These are phyloP conservation scores for Macrophya alboannulata DNA, from an alignment of 2,888 invertebrate species.

Conservation along the genomic window DNA sequence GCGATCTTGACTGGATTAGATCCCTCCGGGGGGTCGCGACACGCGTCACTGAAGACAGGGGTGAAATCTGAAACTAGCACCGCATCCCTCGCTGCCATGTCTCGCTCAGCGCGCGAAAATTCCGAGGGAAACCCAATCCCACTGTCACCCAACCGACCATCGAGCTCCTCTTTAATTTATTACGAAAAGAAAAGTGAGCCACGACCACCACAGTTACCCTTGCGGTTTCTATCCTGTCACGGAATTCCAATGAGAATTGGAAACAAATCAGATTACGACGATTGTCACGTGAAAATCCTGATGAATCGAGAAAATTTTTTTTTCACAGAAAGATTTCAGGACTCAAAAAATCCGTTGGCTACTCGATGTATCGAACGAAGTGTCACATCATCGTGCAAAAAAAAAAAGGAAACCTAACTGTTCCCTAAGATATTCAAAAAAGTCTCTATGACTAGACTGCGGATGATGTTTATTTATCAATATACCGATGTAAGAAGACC, in stretches of 20 bases:
- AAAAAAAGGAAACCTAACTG: too few species aligned
- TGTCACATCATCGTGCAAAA: not conserved
- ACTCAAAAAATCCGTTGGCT: not conserved
- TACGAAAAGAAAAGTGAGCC: constrained; percentile 9
- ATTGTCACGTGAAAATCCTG: not conserved
- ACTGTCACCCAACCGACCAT: constrained; percentile 9
- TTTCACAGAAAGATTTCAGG: not conserved
- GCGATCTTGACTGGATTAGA: constrained; percentile 25
- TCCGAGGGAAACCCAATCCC: constrained; percentile 19
- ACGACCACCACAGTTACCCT: not conserved
- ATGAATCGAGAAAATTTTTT: not conserved
- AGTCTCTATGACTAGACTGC: not conserved
- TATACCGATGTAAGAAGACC: constrained; percentile 37
- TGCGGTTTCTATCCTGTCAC: not conserved
- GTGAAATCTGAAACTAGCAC: constrained; percentile 25
- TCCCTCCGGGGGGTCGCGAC: not conserved
- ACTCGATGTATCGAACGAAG: not conserved
- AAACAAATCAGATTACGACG: not conserved
- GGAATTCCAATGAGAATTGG: not conserved
- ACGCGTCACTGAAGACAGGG: constrained; percentile 37
- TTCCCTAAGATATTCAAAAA: not conserved
- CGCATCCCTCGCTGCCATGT: not conserved
- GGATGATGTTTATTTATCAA: not conserved
- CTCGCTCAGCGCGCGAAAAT: constrained; percentile 8
- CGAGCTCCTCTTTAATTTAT: constrained; percentile 33